Conservation (phyloP, 2,888 invertebrate species). For the Tryphoninae sp. region DNA sequence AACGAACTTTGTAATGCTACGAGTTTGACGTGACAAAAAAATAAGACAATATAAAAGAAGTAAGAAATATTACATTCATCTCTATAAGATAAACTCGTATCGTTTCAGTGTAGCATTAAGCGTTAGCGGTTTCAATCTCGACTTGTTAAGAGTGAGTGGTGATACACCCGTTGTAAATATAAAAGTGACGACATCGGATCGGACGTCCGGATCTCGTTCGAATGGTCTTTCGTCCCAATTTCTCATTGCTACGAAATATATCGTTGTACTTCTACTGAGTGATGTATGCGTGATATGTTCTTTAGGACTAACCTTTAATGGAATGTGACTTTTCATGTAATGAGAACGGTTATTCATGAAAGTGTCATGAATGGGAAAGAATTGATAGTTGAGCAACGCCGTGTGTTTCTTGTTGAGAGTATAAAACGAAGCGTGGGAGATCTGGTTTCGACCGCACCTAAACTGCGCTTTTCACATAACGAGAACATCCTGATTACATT, state of each 20-base stretch:
- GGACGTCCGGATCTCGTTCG: slow-evolving; percentile 40
- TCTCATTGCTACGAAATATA: slow-evolving; percentile 18
- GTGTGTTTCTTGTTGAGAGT: slow-evolving; percentile 26
- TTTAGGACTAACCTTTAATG: slow-evolving; percentile 37
- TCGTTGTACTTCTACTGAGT: neutral
- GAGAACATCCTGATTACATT: slow-evolving; percentile 51
- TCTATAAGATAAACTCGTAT: neutral
- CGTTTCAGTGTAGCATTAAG: slow-evolving; percentile 18
- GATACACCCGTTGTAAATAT: slow-evolving; percentile 71
- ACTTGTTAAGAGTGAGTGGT: slow-evolving; percentile 46
- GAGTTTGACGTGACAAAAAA: slow-evolving; percentile 67
- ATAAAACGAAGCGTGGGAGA: slow-evolving; percentile 72
- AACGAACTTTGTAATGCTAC: slow-evolving; percentile 67
- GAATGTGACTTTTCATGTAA: slow-evolving; percentile 17
- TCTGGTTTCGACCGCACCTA: slow-evolving; percentile 75
- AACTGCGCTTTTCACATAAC: slow-evolving; percentile 56
- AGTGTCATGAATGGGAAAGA: slow-evolving; percentile 34
- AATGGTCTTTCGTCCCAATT: slow-evolving; percentile 6
- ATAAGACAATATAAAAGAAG: slow-evolving; percentile 62
- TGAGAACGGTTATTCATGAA: slow-evolving; percentile 26
- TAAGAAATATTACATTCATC: slow-evolving; percentile 58
- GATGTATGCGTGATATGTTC: slow-evolving; percentile 7
- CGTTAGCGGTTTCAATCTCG: slow-evolving; percentile 9
- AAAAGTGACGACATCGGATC: slow-evolving; percentile 76
- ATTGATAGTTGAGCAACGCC: slow-evolving; percentile 61